These are phyloP conservation scores for Matsumurasca onukii DNA, from an alignment of 1,140 invertebrate species.

Conservation along the genomic window DNA sequence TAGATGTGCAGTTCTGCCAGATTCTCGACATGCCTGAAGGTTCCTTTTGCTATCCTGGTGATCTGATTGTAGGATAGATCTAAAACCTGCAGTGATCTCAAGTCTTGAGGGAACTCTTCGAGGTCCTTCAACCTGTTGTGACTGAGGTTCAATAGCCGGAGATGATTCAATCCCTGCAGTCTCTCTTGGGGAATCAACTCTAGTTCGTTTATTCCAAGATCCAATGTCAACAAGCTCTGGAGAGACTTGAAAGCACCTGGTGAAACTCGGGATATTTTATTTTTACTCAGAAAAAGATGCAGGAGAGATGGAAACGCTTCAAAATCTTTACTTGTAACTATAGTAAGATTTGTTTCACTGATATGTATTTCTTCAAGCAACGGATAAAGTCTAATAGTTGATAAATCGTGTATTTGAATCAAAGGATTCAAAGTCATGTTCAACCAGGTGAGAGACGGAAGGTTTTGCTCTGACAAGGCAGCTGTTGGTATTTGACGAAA, in stretches of 20 bases:
- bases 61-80: conserved; percentile 85
- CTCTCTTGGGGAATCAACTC: conserved; percentile 84
- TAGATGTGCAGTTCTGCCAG: conserved; percentile 75
- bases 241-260: conserved; percentile 81
- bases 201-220: conserved; percentile 80
- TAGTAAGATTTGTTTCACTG: conserved; percentile 77
- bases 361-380: conserved; percentile 76
- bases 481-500: conserved; percentile 80
- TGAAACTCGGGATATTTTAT: conserved; percentile 77
- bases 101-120: conserved; percentile 78
- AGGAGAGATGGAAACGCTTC: conserved; percentile 79
- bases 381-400: conserved; percentile 47
- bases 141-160: conserved; percentile 77
- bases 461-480: conserved; percentile 70
- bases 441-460: conserved; percentile 69
- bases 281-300: conserved; percentile 70
- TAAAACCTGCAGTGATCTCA: conserved; percentile 72
- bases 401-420: conserved; percentile 63
- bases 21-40: conserved; percentile 72
- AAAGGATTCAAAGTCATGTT: conserved; percentile 83
- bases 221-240: conserved; percentile 72
- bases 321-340: conserved; percentile 86
- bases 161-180: conserved; percentile 70
- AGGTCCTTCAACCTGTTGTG: conserved; percentile 79
- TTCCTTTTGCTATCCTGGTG: conserved; percentile 69